Evolutionary conservation across 2,113 vertebrate species (phyloP).

Genomic region (human): GRCh38 chr11:108792001-108792500

Average conservation of each 20-base stretch:
- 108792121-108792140: background rate
- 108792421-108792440: background rate
- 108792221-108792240: background rate
- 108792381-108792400: background rate
- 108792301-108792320: background rate
- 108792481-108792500: background rate
- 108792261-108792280: background rate
- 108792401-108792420: background rate
- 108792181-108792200: background rate
- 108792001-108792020: background rate
- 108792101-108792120: background rate
- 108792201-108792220: background rate
- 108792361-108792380: background rate
- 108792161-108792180: background rate
- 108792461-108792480: background rate
- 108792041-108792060: background rate
- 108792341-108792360: background rate
- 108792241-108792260: background rate
- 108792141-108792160: background rate
- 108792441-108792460: background rate
- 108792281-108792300: background rate
- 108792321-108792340: background rate
- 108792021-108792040: background rate
- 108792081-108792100: background rate
- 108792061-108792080: background rate